Evolutionary conservation across 2,113 vertebrate genomes (phyloP).

Genomic region (Beaufortia kweichowensis): DNA sequence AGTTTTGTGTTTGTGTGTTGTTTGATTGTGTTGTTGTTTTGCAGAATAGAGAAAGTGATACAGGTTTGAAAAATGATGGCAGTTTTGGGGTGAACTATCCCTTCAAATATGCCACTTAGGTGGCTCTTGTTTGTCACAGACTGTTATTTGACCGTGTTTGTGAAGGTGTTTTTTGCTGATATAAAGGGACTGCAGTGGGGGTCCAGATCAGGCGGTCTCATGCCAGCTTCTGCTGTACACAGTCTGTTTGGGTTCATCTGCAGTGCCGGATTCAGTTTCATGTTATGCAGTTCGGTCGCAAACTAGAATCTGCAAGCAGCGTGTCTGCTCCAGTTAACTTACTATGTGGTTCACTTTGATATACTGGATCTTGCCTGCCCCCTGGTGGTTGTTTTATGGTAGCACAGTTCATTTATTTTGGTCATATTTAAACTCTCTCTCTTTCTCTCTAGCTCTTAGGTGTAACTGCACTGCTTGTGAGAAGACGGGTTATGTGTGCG

Average conservation of each 20-base stretch:
- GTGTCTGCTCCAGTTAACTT: conserved; percentile 39
- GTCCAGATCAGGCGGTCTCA: conserved; percentile 64
- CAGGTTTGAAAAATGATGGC: too few species aligned
- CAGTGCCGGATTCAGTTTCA: conserved; percentile 75
- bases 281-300: conserved; percentile 57
- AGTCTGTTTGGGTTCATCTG: conserved; percentile 76
- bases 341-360: not conserved
- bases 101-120: too few species aligned
- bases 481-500: conserved; percentile 87
- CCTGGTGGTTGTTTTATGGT: conserved; percentile 56
- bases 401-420: not conserved
- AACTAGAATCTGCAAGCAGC: conserved; percentile 54
- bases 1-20: too few species aligned
- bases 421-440: conserved; percentile 8
- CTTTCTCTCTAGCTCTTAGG: conserved; percentile 75
- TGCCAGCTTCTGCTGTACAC: conserved; percentile 65
- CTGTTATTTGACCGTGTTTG: not conserved
- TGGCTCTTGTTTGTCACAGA: conserved; percentile 15
- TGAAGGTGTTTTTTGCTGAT: conserved; percentile 4
- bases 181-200: conserved; percentile 59
- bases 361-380: conserved; percentile 52
- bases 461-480: conserved; percentile 92
- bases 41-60: too few species aligned
- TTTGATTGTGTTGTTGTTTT: too few species aligned
- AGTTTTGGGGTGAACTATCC: too few species aligned